phyloP scores from a whole-genome alignment of 2,888 invertebrate species.

The Anticlea derivata region DNA sequence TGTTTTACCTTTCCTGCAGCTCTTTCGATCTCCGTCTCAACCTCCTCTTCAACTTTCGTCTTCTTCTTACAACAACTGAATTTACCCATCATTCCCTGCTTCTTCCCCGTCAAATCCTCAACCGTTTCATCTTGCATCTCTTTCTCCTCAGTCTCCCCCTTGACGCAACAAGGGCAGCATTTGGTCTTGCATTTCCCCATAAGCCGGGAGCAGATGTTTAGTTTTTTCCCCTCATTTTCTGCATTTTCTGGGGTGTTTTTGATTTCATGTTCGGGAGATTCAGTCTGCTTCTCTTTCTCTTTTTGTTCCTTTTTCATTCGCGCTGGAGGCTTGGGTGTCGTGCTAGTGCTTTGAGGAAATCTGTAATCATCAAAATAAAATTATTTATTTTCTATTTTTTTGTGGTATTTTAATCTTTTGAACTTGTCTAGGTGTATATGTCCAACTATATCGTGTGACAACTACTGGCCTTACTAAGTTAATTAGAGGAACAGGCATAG shows the following conservation, averaged over 20 bases:
- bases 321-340: constrained; percentile 74
- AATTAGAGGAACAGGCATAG: too few relatives aligned
- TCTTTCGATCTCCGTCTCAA: constrained; percentile 60
- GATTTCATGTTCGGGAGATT: constrained; percentile 25
- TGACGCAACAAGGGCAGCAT: constrained; percentile 78
- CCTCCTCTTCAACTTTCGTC: constrained; percentile 62
- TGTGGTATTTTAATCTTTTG: not conserved
- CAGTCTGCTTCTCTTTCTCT: constrained; percentile 36
- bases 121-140: constrained; percentile 28
- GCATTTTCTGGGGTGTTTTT: constrained; percentile 34
- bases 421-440: too few relatives aligned
- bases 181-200: constrained; percentile 70
- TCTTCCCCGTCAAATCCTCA: constrained; percentile 40
- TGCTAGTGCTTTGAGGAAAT: constrained; percentile 77
- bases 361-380: constrained; percentile 41
- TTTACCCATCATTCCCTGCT: constrained; percentile 59
- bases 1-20: constrained; percentile 73
- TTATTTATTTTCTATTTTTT: not conserved
- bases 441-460: too few relatives aligned
- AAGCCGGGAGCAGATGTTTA: constrained; percentile 67
- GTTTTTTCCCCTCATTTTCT: constrained; percentile 42
- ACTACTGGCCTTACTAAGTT: too few relatives aligned
- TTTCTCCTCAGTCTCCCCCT: constrained; percentile 53
- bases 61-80: constrained; percentile 71
- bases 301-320: constrained; percentile 59